phyloP scores from a whole-genome alignment of 1,140 invertebrate species.

The Lysiphlebus fabarum region DNA sequence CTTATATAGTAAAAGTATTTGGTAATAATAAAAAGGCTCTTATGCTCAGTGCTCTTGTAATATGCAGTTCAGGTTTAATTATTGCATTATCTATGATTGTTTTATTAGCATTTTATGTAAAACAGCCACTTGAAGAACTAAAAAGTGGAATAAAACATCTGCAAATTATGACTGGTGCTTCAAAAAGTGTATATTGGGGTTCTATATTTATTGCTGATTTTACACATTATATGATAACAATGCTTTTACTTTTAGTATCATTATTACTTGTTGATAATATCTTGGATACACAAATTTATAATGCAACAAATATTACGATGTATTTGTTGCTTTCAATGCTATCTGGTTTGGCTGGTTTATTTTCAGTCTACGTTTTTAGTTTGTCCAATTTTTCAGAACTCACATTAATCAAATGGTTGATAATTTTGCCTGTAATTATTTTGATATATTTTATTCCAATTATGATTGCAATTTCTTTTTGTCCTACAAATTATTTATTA shows the following conservation, averaged over 20 bases:
- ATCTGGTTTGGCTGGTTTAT: conserved; percentile 41
- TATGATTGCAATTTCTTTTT: too few relatives aligned
- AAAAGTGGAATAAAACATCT: conserved; percentile 59
- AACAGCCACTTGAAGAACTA: conserved; percentile 50
- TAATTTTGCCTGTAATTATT: conserved; percentile 35
- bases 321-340: conserved; percentile 37
- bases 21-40: too few relatives aligned
- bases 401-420: conserved; percentile 35
- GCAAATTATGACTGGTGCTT: conserved; percentile 62
- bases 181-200: conserved; percentile 56
- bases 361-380: conserved; percentile 40
- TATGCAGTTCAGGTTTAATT: too few relatives aligned
- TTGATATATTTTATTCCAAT: too few relatives aligned
- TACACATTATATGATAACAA: conserved; percentile 16
- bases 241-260: conserved; percentile 12
- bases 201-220: conserved; percentile 58
- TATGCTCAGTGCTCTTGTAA: too few relatives aligned
- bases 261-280: conserved; percentile 16
- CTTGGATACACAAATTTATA: conserved; percentile 17
- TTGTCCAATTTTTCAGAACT: conserved; percentile 41
- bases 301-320: conserved; percentile 26
- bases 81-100: conserved; percentile 22
- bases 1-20: too few relatives aligned
- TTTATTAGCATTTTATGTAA: conserved; percentile 35
- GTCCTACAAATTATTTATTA: too few relatives aligned